Base-by-base conservation (phyloP, 1,140 invertebrate species). In the Achroia grisella region DNA sequence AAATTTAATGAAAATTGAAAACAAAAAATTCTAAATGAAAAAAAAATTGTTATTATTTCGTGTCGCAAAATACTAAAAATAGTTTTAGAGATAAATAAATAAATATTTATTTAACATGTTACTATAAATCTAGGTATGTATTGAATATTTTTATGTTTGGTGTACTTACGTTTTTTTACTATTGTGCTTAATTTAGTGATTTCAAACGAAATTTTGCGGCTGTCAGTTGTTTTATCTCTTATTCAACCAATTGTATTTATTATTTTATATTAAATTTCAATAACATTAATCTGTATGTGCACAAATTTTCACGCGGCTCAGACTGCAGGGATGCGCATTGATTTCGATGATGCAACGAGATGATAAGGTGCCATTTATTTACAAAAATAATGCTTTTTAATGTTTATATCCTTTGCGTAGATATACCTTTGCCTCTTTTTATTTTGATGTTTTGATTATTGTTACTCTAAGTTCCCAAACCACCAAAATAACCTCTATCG, bases 191-290 rank as follows among this genome's bases (percentile, higher is more conserved):
- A 6, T 2, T 23, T 23, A 23, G 6, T 23, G 6, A 23, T 23
- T 23, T 23, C 2, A 6, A 6, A 23, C 17, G 6, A 56, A 63
- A 67, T 68, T 68, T 62, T 58, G 73, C 78, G 76, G 75, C 71
- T 85, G 81, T 85, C 81, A 85, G 61, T 75, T 84, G 76, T 82
- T 85, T 82, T 82, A 85, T 78, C 75, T 76, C 70, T 69, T 51
- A 76, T 44, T 67, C 44, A n/a, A n/a, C n/a, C 55, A 62, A 66
- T 70, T 62, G 64, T 56, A 52, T 43, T 47, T 52, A 46, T 44
- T 55, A 52, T 40, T 54, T 61, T 56, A 47, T 56, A 50, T 67
- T 60, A 34, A 23, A 34, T 63, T 69, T 64, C 64, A 63, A 52
- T 64, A 66, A 37, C 56, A 52, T 29, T 63, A 56, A 60, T 59